These are phyloP conservation scores for Nylanderia fulva DNA, from an alignment of 1,140 invertebrate species.

Conservation along the genomic window DNA sequence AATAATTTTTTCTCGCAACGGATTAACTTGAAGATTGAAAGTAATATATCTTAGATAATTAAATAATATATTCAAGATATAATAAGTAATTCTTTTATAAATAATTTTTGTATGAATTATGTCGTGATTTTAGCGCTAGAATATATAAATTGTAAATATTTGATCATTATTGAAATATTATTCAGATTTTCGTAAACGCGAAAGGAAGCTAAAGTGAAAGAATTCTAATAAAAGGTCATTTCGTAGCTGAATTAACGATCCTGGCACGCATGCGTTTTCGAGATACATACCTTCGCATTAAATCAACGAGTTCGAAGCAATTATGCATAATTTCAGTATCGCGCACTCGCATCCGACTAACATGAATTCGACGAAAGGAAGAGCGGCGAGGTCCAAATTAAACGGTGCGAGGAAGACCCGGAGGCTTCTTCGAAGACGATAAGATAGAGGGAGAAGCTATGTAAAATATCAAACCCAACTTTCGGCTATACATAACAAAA, in stretches of 20 bases:
- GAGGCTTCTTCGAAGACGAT: slow-evolving; percentile 6
- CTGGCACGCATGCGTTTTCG: neutral
- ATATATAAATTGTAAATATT: neutral
- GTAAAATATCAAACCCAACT: neutral
- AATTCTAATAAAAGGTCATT: neutral
- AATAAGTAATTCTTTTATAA: neutral
- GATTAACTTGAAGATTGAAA: neutral
- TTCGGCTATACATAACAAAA: slow-evolving; percentile 9
- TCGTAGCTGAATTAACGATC: neutral
- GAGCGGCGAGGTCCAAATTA: slow-evolving; percentile 50
- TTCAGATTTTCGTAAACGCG: neutral
- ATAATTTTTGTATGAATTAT: neutral
- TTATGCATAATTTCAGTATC: slow-evolving; percentile 45
- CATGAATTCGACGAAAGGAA: slow-evolving; percentile 37
- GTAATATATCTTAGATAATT: neutral
- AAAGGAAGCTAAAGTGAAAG: neutral
- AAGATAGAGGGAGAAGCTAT: neutral
- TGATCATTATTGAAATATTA: neutral
- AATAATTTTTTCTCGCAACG: neutral
- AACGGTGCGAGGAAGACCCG: slow-evolving; percentile 18
- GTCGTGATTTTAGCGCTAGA: neutral
- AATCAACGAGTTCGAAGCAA: slow-evolving; percentile 16
- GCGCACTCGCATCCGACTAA: slow-evolving; percentile 5
- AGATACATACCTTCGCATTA: slow-evolving; percentile 11
- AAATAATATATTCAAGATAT: neutral